Evolutionary conservation across 35 echinoderm and acorn worm genomes (phyloP), one percentile per base, ranked within the genome.

Genomic region (Lytechinus variegatus): DNA sequence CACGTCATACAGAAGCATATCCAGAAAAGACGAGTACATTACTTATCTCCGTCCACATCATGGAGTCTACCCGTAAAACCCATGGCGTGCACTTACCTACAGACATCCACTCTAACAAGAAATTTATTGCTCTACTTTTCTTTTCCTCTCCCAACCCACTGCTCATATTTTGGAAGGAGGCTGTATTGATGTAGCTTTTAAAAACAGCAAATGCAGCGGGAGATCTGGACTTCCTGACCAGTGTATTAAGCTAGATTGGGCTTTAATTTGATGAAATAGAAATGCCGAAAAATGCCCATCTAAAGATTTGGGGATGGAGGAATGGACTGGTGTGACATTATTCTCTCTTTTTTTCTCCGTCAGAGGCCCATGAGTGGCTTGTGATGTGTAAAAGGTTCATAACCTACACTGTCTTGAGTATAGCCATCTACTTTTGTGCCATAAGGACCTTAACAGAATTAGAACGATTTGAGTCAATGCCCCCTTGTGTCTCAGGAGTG

Each of bases 51-150:
- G 66, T 79, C 66, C 66, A 24, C n/a, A 79, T 79, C 66, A 79
- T 24, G 66, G 19, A 24, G 66, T 79, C 14, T 16, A 24, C 66
- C 14, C 66, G 66, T 79, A 19, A 79, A 79, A 79, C 66, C 66
- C 66, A 79, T 79, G n/a, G 66, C 66, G 66, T 79, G 66, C 66
- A 79, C 66, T 79, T 79, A 79, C 66, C 66, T 24, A 6, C 66
- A 16, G 66, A 79, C 66, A 54, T 90, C 88, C 88, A 90, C 52
- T 44, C 29, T 54, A 93, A 93, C 92, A 93, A 93, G 92, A 93
- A 93, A 93, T 93, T 55, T 93, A 93, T 93, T 93, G 92, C 92
- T 93, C 92, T 54, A 57, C 54, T 93, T 93, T 90, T 54, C 88
- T 54, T 57, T 57, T 55, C 21, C 14, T 24, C 21, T 19, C 66